A percentile compares a stretch with the other conserved stretches of the same genome.
phyloP scores from a whole-genome alignment of 2,888 invertebrate genomes.

The Cerastis leucographa region DNA sequence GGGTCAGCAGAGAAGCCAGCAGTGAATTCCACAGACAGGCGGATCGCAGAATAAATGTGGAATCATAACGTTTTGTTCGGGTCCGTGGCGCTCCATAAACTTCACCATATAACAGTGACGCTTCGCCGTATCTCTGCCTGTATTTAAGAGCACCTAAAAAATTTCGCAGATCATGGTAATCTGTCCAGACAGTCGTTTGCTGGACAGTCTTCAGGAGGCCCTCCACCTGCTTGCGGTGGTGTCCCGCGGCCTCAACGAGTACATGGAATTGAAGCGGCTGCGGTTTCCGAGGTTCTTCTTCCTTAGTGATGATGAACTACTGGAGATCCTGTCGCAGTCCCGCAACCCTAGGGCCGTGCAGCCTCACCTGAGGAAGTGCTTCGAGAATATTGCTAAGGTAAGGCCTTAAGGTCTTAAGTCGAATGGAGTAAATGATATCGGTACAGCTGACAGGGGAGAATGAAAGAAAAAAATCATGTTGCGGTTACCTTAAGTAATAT shows the following conservation, averaged over 20 bases:
- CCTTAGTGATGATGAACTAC: slow-evolving; percentile 95
- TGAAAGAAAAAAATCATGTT: not conserved
- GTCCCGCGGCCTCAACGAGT: slow-evolving; percentile 94
- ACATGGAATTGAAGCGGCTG: slow-evolving; percentile 94
- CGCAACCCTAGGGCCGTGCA: slow-evolving; percentile 94
- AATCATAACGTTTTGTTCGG: no score
- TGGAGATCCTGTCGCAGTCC: slow-evolving; percentile 95
- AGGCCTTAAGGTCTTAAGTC: not conserved
- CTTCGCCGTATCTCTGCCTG: no score
- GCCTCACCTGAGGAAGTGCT: slow-evolving; percentile 95
- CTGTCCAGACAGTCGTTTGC: slow-evolving; percentile 92
- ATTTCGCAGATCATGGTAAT: slow-evolving; percentile 90
- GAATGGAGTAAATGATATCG: not conserved
- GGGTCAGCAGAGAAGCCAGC: no score
- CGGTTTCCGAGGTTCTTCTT: slow-evolving; percentile 95
- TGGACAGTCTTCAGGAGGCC: slow-evolving; percentile 93
- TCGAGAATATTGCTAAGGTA: slow-evolving; percentile 92
- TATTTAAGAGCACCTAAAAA: not conserved
- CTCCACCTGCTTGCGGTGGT: slow-evolving; percentile 93
- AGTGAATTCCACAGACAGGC: no score
- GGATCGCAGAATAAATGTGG: no score
- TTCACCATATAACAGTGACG: no score
- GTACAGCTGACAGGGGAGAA: not conserved
- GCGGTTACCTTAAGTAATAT: not conserved
- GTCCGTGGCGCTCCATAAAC: no score